A percentile compares a stretch with the other conserved stretches of the same genome.
phyloP scores from a whole-genome alignment of 2,888 invertebrate genomes.

The Metellina segmentata region DNA sequence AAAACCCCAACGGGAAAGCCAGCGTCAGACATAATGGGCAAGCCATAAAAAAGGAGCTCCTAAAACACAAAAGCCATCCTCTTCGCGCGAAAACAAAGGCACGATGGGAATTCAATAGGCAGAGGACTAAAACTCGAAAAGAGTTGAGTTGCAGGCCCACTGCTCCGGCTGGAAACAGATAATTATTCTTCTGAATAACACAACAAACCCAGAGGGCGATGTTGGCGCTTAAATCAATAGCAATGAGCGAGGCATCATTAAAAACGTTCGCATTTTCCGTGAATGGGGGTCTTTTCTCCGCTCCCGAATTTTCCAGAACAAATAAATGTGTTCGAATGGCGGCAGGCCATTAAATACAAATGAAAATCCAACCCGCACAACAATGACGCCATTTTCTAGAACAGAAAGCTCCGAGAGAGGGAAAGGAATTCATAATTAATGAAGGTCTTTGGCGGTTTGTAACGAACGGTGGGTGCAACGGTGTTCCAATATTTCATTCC shows the following conservation, averaged over 20 bases:
- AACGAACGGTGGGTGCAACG: neutral
- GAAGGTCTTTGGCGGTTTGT: slow-evolving; percentile 31
- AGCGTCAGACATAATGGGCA: slow-evolving; percentile 17
- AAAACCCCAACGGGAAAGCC: neutral
- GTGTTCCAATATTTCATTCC: slow-evolving; percentile 21
- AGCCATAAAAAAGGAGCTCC: slow-evolving; percentile 19
- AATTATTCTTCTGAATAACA: slow-evolving; percentile 49
- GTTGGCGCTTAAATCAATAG: slow-evolving; percentile 61
- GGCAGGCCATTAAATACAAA: slow-evolving; percentile 47
- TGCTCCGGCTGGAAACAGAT: slow-evolving; percentile 28
- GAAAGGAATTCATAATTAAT: slow-evolving; percentile 50
- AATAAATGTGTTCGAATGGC: slow-evolving; percentile 43
- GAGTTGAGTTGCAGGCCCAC: slow-evolving; percentile 29
- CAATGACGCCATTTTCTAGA: slow-evolving; percentile 29
- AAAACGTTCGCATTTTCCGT: slow-evolving; percentile 44
- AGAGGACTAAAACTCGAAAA: neutral
- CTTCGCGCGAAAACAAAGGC: slow-evolving; percentile 18
- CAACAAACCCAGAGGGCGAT: slow-evolving; percentile 6
- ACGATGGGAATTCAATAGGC: slow-evolving; percentile 18
- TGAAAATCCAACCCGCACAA: slow-evolving; percentile 5
- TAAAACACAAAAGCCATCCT: slow-evolving; percentile 40
- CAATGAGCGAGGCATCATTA: slow-evolving; percentile 39
- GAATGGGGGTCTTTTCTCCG: slow-evolving; percentile 5
- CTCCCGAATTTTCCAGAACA: slow-evolving; percentile 13
- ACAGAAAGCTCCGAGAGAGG: neutral